Percentiles rank a stretch among this genome's conserved stretches.
Evolutionary conservation across 2,797 vertebrate species (phyloP).

Genomic region (Sebastes oblongus): DNA sequence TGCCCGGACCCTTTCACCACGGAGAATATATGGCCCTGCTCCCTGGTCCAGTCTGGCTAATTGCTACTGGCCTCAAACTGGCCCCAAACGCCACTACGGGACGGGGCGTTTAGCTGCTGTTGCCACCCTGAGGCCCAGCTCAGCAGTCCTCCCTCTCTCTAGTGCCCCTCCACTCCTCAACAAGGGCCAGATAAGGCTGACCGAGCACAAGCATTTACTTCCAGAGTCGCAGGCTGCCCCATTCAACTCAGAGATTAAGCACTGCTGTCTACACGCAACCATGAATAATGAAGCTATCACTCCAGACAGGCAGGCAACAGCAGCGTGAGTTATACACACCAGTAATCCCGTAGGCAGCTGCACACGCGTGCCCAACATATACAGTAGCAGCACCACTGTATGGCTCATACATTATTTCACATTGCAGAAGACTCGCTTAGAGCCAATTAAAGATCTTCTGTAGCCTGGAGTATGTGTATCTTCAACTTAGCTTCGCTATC

Average conservation of each 20-base stretch:
- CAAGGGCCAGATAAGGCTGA: constrained; percentile 61
- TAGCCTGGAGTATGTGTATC: not conserved
- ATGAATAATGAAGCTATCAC: constrained; percentile 85
- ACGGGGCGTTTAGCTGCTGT: constrained; percentile 51
- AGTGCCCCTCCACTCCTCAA: constrained; percentile 34
- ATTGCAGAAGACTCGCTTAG: constrained; percentile 31
- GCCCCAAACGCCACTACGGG: constrained; percentile 57
- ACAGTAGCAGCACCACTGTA: constrained; percentile 51
- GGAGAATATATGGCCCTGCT: constrained; percentile 89
- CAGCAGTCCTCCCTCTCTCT: constrained; percentile 31
- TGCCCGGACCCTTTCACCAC: constrained; percentile 89
- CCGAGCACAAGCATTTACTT: constrained; percentile 63
- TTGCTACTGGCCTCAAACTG: constrained; percentile 72
- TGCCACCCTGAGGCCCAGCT: constrained; percentile 57
- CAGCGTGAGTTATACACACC: constrained; percentile 70
- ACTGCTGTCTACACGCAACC: constrained; percentile 83
- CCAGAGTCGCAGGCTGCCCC: constrained; percentile 58
- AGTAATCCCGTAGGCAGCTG: constrained; percentile 63
- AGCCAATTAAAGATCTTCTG: constrained; percentile 11
- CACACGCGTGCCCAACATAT: constrained; percentile 55
- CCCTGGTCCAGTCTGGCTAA: constrained; percentile 84
- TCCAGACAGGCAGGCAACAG: constrained; percentile 77
- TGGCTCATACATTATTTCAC: constrained; percentile 61
- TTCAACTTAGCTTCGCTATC: constrained; percentile 10
- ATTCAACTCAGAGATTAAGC: constrained; percentile 80